Evolutionary conservation across 2,797 vertebrate species (phyloP), one percentile per base, ranked within the genome.

Genomic region (Lemur catta): DNA sequence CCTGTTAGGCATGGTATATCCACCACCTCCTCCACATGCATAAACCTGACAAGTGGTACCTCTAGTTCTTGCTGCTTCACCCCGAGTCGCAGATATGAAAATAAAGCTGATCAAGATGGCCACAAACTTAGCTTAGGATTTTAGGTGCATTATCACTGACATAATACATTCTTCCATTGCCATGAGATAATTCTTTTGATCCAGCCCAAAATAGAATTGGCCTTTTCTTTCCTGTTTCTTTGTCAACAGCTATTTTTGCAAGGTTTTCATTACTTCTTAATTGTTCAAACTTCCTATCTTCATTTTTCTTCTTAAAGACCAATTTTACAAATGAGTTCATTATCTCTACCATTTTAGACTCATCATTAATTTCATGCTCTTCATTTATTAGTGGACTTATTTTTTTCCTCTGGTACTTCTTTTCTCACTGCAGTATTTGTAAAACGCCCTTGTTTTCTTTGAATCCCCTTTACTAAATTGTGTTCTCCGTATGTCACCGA

Each of bases 221-320:
- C 93, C 94, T 95, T 98, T 98, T 97, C 96, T 97, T 86, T 89
- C 13, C 85, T 96, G 76, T 95, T 97, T 98, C 72, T 97, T 97
- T 98, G 95, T 98, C 98, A 98, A 98, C 35, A 98, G 97, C 97
- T 98, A 98, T 98, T 98, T 98, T 98, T 98, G 98, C 96, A 97
- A 96, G 93, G 78, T 96, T 98, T 98, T 98, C 97, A 98, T 98
- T 97, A 98, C 98, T 98, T 97, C 97, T 98, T 98, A 99, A 99
- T 99, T 99, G 98, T 98, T 98, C 91, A 98, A 98, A 98, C 98
- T 98, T 98, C 98, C 98, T 98, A 97, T 98, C 98, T 98, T 98
- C 97, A 89, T 97, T 98, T 98, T 98, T 98, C 98, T 98, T 98
- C 98, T 98, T 98, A 99, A 99, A 98, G 97, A 97, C 98, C 97